Evolutionary conservation across 2,888 invertebrate genomes (phyloP).

Genomic region (Phlogophora meticulosa): DNA sequence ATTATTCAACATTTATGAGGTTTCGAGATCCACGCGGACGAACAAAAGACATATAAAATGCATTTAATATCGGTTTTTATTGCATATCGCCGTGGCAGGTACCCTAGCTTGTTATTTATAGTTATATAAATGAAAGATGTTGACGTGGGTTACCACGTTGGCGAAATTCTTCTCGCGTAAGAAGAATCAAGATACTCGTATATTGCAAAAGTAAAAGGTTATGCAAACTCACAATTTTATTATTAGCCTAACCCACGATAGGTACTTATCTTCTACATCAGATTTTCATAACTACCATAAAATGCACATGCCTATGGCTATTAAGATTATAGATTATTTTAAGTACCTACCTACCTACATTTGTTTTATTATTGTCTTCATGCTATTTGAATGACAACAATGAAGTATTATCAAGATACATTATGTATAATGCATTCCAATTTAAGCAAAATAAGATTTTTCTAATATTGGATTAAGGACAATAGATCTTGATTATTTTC

Average conservation of each 20-base stretch:
- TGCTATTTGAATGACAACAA: slow-evolving; percentile 43
- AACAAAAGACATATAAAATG: too few relatives aligned
- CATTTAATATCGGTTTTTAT: too few relatives aligned
- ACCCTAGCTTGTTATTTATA: slow-evolving; percentile 41
- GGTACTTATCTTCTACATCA: slow-evolving; percentile 15
- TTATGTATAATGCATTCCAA: slow-evolving; percentile 19
- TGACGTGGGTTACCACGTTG: too few relatives aligned
- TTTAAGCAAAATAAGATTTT: slow-evolving; percentile 10
- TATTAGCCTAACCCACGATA: neutral
- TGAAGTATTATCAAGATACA: slow-evolving; percentile 35
- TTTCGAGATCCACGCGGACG: too few relatives aligned
- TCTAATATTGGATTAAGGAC: too few relatives aligned
- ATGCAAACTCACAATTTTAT: slow-evolving; percentile 21
- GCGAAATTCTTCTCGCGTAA: slow-evolving; percentile 16
- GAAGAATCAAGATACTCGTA: neutral
- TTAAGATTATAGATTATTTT: slow-evolving; percentile 16
- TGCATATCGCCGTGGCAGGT: neutral
- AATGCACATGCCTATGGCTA: neutral
- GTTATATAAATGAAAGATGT: too few relatives aligned
- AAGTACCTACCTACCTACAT: slow-evolving; percentile 17
- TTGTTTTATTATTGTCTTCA: slow-evolving; percentile 19
- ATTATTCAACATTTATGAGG: too few relatives aligned
- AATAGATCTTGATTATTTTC: too few relatives aligned
- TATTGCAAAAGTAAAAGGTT: slow-evolving; percentile 24
- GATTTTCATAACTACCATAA: slow-evolving; percentile 17